Evolutionary conservation across 2,113 vertebrate genomes (phyloP).

Genomic region (Lepidothrix coronata): DNA sequence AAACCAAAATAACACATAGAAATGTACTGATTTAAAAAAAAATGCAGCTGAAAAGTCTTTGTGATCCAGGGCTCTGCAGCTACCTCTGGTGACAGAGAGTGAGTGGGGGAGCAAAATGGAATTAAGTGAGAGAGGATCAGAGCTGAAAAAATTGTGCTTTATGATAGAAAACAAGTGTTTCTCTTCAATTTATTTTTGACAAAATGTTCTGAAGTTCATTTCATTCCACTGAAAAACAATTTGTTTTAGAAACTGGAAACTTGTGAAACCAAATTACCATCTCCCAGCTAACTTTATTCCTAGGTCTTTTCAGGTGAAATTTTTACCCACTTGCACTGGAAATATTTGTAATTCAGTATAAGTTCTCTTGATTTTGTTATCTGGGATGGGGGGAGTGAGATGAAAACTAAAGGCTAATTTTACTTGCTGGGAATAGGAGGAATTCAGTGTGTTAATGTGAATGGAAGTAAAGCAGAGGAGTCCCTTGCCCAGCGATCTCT

Average conservation of each 20-base stretch:
- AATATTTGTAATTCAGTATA: background rate
- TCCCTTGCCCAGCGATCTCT: background rate
- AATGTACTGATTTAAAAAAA: background rate
- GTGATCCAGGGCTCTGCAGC: background rate
- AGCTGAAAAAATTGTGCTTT: background rate
- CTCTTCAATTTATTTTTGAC: background rate
- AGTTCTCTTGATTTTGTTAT: background rate
- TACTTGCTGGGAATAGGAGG: background rate
- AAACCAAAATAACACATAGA: background rate
- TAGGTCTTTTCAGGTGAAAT: background rate
- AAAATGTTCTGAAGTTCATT: background rate
- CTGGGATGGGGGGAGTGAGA: background rate
- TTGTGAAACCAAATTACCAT: background rate
- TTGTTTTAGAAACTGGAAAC: background rate
- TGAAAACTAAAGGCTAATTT: background rate
- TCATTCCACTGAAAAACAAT: background rate
- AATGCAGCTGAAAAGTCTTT: background rate
- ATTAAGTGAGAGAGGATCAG: background rate
- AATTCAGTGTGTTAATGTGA: background rate
- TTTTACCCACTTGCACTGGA: background rate
- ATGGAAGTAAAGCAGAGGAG: background rate
- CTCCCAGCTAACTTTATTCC: background rate
- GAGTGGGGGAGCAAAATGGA: background rate
- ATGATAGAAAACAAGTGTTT: background rate
- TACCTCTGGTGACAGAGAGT: slow-evolving; percentile 6